Evolutionary conservation across 2,797 vertebrate species (phyloP).

Genomic region (Hippocampus kuda): DNA sequence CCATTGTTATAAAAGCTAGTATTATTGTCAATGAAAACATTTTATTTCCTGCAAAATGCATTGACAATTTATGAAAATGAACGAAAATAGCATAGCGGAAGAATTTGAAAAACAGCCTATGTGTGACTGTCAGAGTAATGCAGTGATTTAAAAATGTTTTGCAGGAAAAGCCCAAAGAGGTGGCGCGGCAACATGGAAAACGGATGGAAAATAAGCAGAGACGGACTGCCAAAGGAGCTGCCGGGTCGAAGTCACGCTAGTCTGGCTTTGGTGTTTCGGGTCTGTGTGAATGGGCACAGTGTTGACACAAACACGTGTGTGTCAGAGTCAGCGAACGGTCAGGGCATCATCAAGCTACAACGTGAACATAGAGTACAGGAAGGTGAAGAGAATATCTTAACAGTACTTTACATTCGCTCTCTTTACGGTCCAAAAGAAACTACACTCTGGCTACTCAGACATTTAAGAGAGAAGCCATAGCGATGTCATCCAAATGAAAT

Average conservation of each 20-base stretch:
- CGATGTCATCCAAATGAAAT: background rate
- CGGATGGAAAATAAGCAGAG: constrained; percentile 30
- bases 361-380: constrained; percentile 1
- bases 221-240: constrained; percentile 23
- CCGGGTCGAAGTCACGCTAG: constrained; percentile 39
- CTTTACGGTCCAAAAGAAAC: background rate
- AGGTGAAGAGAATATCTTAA: background rate
- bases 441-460: background rate
- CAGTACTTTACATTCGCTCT: background rate
- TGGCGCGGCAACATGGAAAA: constrained; percentile 8
- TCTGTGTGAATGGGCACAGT: constrained; percentile 51
- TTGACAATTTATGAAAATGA: background rate
- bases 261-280: constrained; percentile 52
- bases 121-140: constrained; percentile 7
- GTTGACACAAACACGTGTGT: constrained; percentile 55
- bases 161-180: constrained; percentile 15
- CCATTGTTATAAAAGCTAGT: too few species aligned
- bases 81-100: background rate
- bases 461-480: background rate
- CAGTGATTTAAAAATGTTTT: constrained; percentile 22
- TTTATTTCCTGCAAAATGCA: background rate
- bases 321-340: constrained; percentile 51
- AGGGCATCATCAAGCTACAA: constrained; percentile 18
- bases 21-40: too few species aligned
- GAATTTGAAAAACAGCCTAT: background rate